Percentiles rank a stretch among this genome's conserved stretches.
These are phyloP conservation scores for Sebastes taczanowskii DNA, from an alignment of 2,797 vertebrate species.

Conservation along the genomic window DNA sequence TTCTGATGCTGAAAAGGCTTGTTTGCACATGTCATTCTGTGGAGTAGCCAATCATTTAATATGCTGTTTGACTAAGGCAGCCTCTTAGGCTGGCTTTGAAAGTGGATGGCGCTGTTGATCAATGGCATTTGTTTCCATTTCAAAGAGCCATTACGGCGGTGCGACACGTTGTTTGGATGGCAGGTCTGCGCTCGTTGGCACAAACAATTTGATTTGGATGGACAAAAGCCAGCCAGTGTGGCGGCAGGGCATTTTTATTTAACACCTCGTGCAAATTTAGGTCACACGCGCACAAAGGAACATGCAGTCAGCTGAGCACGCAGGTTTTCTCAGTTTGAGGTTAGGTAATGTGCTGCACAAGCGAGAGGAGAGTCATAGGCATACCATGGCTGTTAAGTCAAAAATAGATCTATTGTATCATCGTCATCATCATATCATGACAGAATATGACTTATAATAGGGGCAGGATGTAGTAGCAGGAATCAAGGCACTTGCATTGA, in stretches of 20 bases:
- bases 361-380: background rate
- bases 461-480: background rate
- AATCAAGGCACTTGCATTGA: background rate
- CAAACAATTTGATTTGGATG: constrained; percentile 45
- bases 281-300: constrained; percentile 2
- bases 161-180: constrained; percentile 43
- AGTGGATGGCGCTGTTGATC: constrained; percentile 34
- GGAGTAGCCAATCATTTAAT: constrained; percentile 32
- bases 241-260: background rate
- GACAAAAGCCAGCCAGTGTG: constrained; percentile 33
- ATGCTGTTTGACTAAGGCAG: constrained; percentile 42
- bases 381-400: background rate
- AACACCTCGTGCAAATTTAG: constrained; percentile 34
- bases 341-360: constrained; percentile 4
- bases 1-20: constrained; percentile 9
- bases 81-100: constrained; percentile 23
- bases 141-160: constrained; percentile 39
- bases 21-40: constrained; percentile 11
- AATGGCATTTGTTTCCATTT: constrained; percentile 58
- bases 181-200: constrained; percentile 30
- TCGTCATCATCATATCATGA: too few relatives aligned
- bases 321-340: constrained; percentile 11
- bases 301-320: background rate
- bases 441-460: background rate
- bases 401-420: background rate